These are phyloP conservation scores for Artemia sinica DNA, from an alignment of 2,888 invertebrate genomes.

Conservation along the genomic window DNA sequence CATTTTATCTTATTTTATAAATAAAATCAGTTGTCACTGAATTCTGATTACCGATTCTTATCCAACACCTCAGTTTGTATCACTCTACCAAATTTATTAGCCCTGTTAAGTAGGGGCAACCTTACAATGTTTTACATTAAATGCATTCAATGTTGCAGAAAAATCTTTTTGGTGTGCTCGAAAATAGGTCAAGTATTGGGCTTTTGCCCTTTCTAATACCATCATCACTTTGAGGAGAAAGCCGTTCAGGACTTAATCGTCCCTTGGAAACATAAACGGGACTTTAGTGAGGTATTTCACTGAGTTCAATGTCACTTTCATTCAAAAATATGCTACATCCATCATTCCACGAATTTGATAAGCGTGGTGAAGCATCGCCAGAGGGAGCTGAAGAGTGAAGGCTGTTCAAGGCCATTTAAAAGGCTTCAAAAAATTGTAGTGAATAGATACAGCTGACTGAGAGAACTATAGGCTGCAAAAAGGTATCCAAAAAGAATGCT, in stretches of 20 bases:
- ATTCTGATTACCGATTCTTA: no score
- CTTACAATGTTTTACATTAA: no score
- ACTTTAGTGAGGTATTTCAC: neutral
- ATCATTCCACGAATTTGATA: neutral
- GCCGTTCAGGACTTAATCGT: neutral
- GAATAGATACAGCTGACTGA: no score
- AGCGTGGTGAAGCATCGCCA: conserved; percentile 2
- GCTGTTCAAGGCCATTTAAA: no score
- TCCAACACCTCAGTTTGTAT: no score
- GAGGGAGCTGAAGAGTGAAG: neutral
- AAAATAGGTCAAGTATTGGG: conserved; percentile 4
- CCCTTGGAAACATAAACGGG: neutral
- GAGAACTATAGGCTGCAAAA: no score
- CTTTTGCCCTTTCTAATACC: neutral
- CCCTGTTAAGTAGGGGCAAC: no score
- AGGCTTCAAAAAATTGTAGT: no score
- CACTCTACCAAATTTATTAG: no score
- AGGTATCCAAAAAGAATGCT: no score
- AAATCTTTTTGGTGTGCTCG: conserved; percentile 3
- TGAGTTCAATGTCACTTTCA: neutral
- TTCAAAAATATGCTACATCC: neutral
- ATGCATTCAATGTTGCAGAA: conserved; percentile 25
- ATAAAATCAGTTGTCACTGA: no score
- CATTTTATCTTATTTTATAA: no score
- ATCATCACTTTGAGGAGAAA: neutral